These are phyloP conservation scores for Hippopotamyrus pictus DNA, from an alignment of 2,797 vertebrate species.

Conservation along the genomic window DNA sequence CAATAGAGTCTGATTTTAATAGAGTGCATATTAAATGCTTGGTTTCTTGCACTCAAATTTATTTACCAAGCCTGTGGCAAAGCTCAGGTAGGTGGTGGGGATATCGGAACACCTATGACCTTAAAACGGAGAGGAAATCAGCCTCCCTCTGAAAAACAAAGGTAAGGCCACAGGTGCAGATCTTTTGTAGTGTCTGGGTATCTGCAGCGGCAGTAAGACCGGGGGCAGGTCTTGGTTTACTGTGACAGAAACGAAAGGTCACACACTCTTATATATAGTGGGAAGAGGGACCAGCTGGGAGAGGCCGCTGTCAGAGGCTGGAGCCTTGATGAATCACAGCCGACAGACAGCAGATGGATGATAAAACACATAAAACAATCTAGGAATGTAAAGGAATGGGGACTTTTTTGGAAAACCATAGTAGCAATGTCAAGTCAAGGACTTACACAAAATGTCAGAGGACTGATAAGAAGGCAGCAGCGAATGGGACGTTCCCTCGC, in stretches of 20 bases:
- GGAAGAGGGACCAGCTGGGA: not conserved
- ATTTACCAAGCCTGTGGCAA: not conserved
- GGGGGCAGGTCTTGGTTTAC: not conserved
- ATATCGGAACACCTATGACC: not conserved
- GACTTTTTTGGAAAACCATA: not conserved
- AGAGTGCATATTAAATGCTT: not conserved
- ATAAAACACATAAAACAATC: not conserved
- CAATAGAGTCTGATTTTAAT: not conserved
- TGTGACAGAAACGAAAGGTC: not conserved
- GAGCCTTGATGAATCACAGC: not conserved
- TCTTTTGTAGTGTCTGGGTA: not conserved
- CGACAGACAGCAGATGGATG: not conserved
- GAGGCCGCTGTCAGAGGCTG: not conserved
- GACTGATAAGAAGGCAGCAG: not conserved
- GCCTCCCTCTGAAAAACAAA: not conserved
- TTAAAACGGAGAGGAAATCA: not conserved
- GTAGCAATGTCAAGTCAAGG: not conserved
- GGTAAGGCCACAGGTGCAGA: not conserved
- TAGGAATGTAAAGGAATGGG: not conserved
- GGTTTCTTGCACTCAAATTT: not conserved
- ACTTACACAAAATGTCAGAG: not conserved
- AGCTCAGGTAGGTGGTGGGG: not conserved
- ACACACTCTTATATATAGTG: not conserved
- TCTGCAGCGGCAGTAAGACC: not conserved
- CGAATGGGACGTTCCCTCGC: not conserved